Evolutionary conservation across 1,140 invertebrate species (phyloP), one percentile per base, ranked within the genome.

Genomic region (Aradophagus sp.): DNA sequence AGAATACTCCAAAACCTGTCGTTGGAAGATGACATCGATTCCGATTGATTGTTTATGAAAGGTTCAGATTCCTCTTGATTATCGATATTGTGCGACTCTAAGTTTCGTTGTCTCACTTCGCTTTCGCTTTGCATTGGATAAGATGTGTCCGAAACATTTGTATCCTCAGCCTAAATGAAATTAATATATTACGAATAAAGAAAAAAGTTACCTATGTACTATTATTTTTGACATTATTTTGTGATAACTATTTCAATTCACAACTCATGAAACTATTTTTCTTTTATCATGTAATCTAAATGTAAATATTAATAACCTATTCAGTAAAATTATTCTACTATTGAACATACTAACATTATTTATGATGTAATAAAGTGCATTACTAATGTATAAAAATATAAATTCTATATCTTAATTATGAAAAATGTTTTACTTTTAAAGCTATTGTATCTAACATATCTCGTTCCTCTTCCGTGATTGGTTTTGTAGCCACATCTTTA

Each of bases 361-460:
- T 23, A 23, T 23, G 4, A 23, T 23, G 8, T 23, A 5, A 23
- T 23, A 5, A 23, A 23, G 8, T n/a, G 20, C 20, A 23, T 23
- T 23, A 23, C 20, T 5, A 23, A 23, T 23, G 20, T 5, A 5
- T 23, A 5, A 23, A 23, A 23, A 5, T 23, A 23, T 23, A 4
- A 4, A 5, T 34, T 15, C 11, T 34, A 14, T 17, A 12, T 36
- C 16, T 39, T 36, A 36, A 56, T 36, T 41, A 32, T 35, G 13
- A 38, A 50, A 12, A 13, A 1, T 36, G 14, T 27, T 31, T 39
- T 36, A 85, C 85, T 74, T 87, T 86, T 19, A 87, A 76, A 48
- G 84, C 80, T 45, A 87, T 84, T 20, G 82, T 86, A 20, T 83
- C 78, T 2, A 87, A 70, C 73, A 87, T 82, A 29, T 82, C 78